phyloP scores from a whole-genome alignment of 2,888 invertebrate species.

The Teinopalpus imperialis region DNA sequence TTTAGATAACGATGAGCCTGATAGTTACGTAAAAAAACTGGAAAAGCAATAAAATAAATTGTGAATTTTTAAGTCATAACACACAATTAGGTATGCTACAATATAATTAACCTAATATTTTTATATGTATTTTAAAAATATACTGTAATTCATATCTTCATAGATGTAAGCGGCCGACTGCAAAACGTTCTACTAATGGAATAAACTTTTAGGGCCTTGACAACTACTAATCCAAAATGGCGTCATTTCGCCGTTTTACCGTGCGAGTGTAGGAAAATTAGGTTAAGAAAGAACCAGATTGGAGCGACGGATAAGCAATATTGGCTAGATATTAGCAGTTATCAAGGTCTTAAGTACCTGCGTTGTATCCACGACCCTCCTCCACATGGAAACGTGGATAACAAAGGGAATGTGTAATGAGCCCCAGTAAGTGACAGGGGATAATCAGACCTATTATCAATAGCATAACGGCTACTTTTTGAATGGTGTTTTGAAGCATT shows the following conservation, averaged over 20 bases:
- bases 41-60: constrained; percentile 71
- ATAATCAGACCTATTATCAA: constrained; percentile 70
- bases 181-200: constrained; percentile 71
- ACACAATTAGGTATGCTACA: constrained; percentile 60
- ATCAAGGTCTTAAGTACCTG: constrained; percentile 43
- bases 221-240: constrained; percentile 30
- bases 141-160: constrained; percentile 79
- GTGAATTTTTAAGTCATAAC: constrained; percentile 63
- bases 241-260: not conserved
- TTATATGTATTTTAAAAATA: constrained; percentile 79
- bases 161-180: constrained; percentile 68
- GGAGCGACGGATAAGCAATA: constrained; percentile 20
- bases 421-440: constrained; percentile 70
- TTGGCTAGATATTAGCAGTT: constrained; percentile 15
- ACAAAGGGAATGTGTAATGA: constrained; percentile 37
- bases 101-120: constrained; percentile 73
- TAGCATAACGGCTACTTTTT: constrained; percentile 79
- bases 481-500: constrained; percentile 80
- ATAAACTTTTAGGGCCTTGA: constrained; percentile 37
- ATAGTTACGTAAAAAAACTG: constrained; percentile 45
- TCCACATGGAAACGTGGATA: constrained; percentile 45
- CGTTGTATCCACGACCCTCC: constrained; percentile 50
- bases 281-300: constrained; percentile 10
- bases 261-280: constrained; percentile 4
- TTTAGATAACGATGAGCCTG: constrained; percentile 51